Conservation (phyloP, 2,888 invertebrate genomes). For the Alentia gelatinosa region DNA sequence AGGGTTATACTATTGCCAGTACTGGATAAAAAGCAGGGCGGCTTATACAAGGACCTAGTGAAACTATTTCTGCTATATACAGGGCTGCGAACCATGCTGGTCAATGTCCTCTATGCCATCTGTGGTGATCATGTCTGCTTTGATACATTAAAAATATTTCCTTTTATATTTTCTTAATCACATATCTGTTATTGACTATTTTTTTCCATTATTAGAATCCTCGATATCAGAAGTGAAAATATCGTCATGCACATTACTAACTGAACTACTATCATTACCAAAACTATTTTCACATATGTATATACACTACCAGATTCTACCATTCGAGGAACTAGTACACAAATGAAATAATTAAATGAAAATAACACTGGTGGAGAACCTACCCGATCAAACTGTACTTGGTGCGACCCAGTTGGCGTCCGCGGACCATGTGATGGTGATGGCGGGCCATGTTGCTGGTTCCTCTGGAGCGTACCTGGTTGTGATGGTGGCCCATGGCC, state of each 20-base stretch:
- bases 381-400: constrained; percentile 61
- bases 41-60: neutral
- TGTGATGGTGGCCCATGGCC: constrained; percentile 19
- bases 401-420: neutral
- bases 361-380: neutral
- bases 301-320: neutral
- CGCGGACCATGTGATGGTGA: neutral
- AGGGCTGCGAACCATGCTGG: neutral
- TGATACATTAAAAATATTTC: neutral
- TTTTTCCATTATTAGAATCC: no score
- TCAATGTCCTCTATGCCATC: neutral
- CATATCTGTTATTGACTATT: no score
- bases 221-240: no score
- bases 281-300: no score
- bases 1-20: neutral
- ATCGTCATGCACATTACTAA: no score
- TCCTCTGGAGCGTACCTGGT: neutral
- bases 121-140: constrained; percentile 5
- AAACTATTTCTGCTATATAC: neutral
- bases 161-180: no score
- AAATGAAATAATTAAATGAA: neutral
- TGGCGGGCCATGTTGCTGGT: constrained; percentile 27
- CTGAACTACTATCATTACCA: no score
- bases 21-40: neutral
- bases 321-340: neutral